phyloP scores from a whole-genome alignment of 2,113 vertebrate genomes.

The Microcebus ravelobensis region DNA sequence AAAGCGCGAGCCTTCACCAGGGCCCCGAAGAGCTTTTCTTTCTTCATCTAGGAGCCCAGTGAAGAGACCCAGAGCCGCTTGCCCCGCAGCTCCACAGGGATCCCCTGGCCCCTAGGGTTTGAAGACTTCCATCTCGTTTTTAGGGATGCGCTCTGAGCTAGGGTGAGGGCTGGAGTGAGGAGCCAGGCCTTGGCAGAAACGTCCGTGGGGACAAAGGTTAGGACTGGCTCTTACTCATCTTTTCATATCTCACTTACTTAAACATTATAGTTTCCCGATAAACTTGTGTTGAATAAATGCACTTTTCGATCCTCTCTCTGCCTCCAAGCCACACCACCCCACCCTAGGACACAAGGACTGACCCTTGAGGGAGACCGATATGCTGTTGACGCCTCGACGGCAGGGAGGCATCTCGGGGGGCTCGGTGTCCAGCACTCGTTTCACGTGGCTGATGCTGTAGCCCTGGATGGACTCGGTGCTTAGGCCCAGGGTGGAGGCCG shows the following conservation, averaged over 20 bases:
- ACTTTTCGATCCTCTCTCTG: neutral
- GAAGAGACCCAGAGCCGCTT: neutral
- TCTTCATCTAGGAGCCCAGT: neutral
- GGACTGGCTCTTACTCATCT: neutral
- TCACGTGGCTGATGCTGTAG: conserved; percentile 93
- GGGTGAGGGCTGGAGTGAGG: rapidly evolving
- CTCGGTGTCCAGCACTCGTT: conserved; percentile 89
- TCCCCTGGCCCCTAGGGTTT: neutral
- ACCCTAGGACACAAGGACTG: conserved; percentile 18
- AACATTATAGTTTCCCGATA: neutral
- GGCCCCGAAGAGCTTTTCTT: neutral
- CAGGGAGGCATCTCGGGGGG: conserved; percentile 88
- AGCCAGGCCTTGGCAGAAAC: neutral
- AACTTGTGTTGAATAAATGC: neutral
- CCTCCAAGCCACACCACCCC: rapidly evolving
- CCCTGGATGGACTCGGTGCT: conserved; percentile 92
- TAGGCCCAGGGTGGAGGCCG: conserved; percentile 92
- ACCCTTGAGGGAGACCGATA: conserved; percentile 94
- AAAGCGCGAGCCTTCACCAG: neutral
- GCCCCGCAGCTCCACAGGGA: neutral
- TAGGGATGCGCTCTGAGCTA: neutral
- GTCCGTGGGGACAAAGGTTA: too few relatives aligned
- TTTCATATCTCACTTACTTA: neutral
- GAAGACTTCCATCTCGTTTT: neutral
- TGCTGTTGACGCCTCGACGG: conserved; percentile 87